phyloP scores from a whole-genome alignment of 2,797 vertebrate species.

The Fistularia commersonii region DNA sequence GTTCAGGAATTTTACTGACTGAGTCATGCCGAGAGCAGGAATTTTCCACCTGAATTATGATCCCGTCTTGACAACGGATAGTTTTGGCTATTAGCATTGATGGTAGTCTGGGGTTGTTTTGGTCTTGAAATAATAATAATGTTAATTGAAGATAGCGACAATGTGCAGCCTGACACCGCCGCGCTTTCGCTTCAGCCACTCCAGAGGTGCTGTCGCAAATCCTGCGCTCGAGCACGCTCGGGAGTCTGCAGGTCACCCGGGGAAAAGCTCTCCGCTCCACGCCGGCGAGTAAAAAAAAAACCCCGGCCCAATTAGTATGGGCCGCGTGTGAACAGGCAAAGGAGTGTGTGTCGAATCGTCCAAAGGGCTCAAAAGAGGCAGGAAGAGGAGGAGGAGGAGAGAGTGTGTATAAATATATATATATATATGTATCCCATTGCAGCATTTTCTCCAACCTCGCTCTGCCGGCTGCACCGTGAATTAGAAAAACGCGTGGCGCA shows the following conservation, averaged over 20 bases:
- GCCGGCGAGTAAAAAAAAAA: constrained; percentile 12
- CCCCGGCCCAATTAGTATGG: constrained; percentile 17
- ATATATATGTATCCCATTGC: background rate
- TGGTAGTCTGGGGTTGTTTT: background rate
- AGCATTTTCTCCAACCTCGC: constrained; percentile 15
- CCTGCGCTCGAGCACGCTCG: constrained; percentile 14
- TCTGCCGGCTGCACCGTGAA: constrained; percentile 20
- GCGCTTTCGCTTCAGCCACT: too few species aligned
- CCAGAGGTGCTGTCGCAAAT: too few species aligned
- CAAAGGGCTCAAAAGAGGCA: constrained; percentile 13
- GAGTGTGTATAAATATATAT: too few species aligned
- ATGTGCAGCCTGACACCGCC: too few species aligned
- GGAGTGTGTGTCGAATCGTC: constrained; percentile 21
- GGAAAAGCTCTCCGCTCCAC: too few species aligned
- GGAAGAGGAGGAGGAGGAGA: background rate
- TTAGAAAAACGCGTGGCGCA: constrained; percentile 16
- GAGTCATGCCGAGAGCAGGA: constrained; percentile 18
- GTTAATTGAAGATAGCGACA: too few species aligned
- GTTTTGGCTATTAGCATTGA: too few species aligned
- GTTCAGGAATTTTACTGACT: background rate
- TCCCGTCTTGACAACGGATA: too few species aligned
- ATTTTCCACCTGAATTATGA: constrained; percentile 11
- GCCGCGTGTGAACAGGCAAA: constrained; percentile 10
- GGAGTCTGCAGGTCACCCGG: constrained; percentile 11
- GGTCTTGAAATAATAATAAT: too few species aligned